These are phyloP conservation scores for Athalia circularis DNA, from an alignment of 2,888 invertebrate genomes.

Conservation along the genomic window DNA sequence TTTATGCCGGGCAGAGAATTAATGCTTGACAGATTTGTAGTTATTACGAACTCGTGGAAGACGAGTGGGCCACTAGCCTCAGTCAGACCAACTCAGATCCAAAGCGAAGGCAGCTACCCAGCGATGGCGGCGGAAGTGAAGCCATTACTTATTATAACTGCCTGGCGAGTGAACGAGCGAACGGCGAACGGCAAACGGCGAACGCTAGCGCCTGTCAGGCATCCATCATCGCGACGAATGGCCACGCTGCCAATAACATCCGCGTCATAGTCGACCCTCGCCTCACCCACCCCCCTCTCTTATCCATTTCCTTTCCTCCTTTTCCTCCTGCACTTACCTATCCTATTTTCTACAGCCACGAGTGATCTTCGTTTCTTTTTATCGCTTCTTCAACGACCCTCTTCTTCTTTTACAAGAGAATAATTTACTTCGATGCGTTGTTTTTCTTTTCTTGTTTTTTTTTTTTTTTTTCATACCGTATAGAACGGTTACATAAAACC, in stretches of 20 bases:
- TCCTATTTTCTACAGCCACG: slow-evolving; percentile 8
- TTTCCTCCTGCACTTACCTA: slow-evolving; percentile 36
- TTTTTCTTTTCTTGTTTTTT: too few species aligned
- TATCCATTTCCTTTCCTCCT: slow-evolving; percentile 55
- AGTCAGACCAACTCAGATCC: slow-evolving; percentile 52
- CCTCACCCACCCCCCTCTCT: slow-evolving; percentile 49
- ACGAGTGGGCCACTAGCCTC: slow-evolving; percentile 63
- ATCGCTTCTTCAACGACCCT: too few species aligned
- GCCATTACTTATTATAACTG: slow-evolving; percentile 74
- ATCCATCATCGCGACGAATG: slow-evolving; percentile 74
- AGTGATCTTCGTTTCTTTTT: not conserved
- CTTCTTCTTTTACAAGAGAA: too few species aligned
- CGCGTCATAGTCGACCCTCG: slow-evolving; percentile 74
- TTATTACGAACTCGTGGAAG: slow-evolving; percentile 69
- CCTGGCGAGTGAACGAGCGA: slow-evolving; percentile 67
- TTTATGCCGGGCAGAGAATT: slow-evolving; percentile 73
- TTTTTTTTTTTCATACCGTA: too few species aligned
- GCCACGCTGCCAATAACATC: slow-evolving; percentile 73
- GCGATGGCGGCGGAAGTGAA: slow-evolving; percentile 72
- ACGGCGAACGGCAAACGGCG: slow-evolving; percentile 50
- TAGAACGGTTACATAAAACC: too few species aligned
- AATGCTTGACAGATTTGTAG: slow-evolving; percentile 74
- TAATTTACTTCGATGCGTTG: too few species aligned
- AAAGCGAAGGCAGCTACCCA: slow-evolving; percentile 51
- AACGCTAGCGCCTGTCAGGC: slow-evolving; percentile 70